Base-by-base conservation (phyloP, 2,113 vertebrate genomes). In the Chaetura pelagica region DNA sequence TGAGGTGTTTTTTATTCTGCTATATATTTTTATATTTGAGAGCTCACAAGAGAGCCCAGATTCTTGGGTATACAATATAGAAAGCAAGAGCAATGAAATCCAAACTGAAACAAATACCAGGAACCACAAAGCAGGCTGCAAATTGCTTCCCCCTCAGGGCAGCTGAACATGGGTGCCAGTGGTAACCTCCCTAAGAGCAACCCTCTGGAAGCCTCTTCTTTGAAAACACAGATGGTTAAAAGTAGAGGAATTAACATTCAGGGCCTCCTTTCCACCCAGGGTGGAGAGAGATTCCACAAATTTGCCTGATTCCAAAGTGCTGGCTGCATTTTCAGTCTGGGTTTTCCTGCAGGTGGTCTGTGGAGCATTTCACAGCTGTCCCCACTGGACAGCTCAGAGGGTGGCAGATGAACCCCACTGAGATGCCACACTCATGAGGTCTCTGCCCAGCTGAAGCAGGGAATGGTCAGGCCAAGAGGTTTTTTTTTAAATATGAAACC, bases 1-100 rank as follows among this genome's bases (percentile, higher is more conserved):
- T 84, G 96, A 97, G 97, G 87, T 96, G 97, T 63, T 92, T 96
- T 97, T 98, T 98, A 98, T 98, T 98, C 92, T 97, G 96, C 85
- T 97, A 96, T 97, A 96, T 88, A 96, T 80, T 95, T 96, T 97
- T 89, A 95, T 96, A 96, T 95, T 96, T 94, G 89, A 90, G 96
- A 97, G 95, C 96, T 98, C 97, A 86, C 75, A 95, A 88, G 63
- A 8, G 92, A 98, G 97, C 97, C 84, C 84, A 76, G 48, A 80
- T 97, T 94, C 95, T 97, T 95, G 91, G 95, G 96, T 97, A 97
- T 92, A 97, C 93, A 96, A 98, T 54, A 89, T 30, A 91, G 94
- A 97, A 96, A 97, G 97, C 94, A 91, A 97, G 22, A 97, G 97
- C 95, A 96, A 94, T 91, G 90, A 96, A 92, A 96, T 94, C 64